phyloP scores from a whole-genome alignment of 2,888 invertebrate species.

The Rhopalosiphum nymphaeae region DNA sequence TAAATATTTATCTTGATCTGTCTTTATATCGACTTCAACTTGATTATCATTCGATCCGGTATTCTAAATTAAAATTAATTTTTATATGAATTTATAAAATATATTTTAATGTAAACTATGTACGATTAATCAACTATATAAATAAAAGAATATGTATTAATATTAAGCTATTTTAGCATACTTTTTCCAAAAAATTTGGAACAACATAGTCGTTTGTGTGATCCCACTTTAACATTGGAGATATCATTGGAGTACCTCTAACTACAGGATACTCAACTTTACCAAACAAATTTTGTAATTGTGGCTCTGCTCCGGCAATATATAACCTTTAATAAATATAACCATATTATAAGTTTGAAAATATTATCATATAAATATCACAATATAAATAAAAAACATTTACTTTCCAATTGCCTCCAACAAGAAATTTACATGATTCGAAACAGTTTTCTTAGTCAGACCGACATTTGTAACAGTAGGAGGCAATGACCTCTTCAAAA shows the following conservation, averaged over 20 bases:
- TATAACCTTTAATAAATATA: constrained; percentile 73
- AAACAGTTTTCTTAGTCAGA: constrained; percentile 73
- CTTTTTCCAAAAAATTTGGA: constrained; percentile 80
- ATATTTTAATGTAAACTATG: not conserved
- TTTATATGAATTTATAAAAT: not conserved
- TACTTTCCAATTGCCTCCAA: constrained; percentile 78
- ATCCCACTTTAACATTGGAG: constrained; percentile 88
- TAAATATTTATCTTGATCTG: constrained; percentile 64
- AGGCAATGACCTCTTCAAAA: constrained; percentile 74
- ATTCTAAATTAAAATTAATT: constrained; percentile 73
- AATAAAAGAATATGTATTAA: not conserved
- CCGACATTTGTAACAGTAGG: constrained; percentile 72
- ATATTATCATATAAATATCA: no score
- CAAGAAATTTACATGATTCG: constrained; percentile 73
- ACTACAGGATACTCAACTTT: constrained; percentile 85
- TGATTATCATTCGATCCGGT: constrained; percentile 69
- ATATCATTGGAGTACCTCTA: constrained; percentile 85
- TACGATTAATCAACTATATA: not conserved
- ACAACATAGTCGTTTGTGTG: constrained; percentile 82
- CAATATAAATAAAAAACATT: no score
- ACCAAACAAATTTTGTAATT: constrained; percentile 83
- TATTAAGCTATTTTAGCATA: constrained; percentile 76
- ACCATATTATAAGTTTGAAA: no score
- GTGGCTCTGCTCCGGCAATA: constrained; percentile 81
- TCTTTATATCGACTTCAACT: constrained; percentile 63